Percentiles rank a stretch among this genome's conserved stretches.
phyloP scores from a whole-genome alignment of 2,797 vertebrate species.

The Cheirogaleus major region DNA sequence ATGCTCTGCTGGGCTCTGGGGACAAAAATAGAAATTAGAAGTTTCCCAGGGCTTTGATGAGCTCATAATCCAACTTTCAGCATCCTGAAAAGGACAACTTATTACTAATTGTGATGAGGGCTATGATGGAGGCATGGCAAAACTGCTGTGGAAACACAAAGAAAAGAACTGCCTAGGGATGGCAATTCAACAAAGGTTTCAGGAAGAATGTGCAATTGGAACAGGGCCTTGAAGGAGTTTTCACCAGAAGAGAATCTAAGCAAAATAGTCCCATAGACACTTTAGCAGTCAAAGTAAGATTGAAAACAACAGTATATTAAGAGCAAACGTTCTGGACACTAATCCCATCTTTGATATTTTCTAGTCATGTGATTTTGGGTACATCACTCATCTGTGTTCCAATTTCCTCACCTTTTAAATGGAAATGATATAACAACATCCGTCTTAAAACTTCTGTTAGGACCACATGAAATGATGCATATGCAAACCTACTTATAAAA shows the following conservation, averaged over 20 bases:
- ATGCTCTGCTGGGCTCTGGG: not conserved
- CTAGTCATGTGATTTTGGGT: not conserved
- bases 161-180: not conserved
- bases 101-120: not conserved
- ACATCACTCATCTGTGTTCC: not conserved
- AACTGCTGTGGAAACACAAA: not conserved
- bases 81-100: not conserved
- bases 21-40: not conserved
- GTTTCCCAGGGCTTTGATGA: not conserved
- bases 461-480: not conserved
- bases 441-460: not conserved
- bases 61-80: not conserved
- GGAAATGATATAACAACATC: not conserved
- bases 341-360: not conserved
- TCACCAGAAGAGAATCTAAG: not conserved
- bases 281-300: not conserved
- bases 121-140: not conserved
- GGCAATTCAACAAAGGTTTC: not conserved
- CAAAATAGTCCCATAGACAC: not conserved
- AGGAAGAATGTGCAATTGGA: not conserved
- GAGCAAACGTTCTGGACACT: not conserved
- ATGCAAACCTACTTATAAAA: not conserved
- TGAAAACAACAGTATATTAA: not conserved
- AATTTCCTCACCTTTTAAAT: not conserved
- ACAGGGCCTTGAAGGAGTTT: not conserved